phyloP scores from a whole-genome alignment of 2,797 vertebrate species.

The Falco concolor region DNA sequence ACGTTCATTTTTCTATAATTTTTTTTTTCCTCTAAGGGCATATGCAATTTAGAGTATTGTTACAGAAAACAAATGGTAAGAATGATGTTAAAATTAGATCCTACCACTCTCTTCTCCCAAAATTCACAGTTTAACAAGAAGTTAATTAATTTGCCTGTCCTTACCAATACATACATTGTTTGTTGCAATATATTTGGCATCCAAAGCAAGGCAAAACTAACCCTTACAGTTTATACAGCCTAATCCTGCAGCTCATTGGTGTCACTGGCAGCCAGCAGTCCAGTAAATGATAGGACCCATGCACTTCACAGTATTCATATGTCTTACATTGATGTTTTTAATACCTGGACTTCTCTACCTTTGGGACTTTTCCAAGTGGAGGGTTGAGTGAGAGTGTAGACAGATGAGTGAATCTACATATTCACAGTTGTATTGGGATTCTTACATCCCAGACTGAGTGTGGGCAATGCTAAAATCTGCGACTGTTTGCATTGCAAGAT shows the following conservation, averaged over 20 bases:
- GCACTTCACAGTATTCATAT: not conserved
- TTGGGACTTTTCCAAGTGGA: not conserved
- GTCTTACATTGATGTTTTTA: not conserved
- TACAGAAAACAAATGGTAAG: not conserved
- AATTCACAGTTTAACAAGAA: not conserved
- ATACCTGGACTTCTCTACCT: not conserved
- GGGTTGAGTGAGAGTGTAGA: not conserved
- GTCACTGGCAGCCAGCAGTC: not conserved
- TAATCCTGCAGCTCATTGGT: not conserved
- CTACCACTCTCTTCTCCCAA: not conserved
- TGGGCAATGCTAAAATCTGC: not conserved
- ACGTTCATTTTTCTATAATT: not conserved
- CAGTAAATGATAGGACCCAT: not conserved
- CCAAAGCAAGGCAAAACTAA: not conserved
- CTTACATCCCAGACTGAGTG: accelerated
- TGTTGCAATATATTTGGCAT: not conserved
- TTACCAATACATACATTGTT: not conserved
- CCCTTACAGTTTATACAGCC: not conserved
- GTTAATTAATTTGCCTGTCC: not conserved
- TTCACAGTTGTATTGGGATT: not conserved
- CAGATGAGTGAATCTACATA: not conserved
- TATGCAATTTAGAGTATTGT: not conserved
- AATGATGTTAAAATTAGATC: not conserved
- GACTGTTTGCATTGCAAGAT: not conserved
- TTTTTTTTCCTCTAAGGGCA: not conserved